Base-by-base conservation (phyloP, 2,797 vertebrate genomes). In the Parauchenoglanis punctatus region DNA sequence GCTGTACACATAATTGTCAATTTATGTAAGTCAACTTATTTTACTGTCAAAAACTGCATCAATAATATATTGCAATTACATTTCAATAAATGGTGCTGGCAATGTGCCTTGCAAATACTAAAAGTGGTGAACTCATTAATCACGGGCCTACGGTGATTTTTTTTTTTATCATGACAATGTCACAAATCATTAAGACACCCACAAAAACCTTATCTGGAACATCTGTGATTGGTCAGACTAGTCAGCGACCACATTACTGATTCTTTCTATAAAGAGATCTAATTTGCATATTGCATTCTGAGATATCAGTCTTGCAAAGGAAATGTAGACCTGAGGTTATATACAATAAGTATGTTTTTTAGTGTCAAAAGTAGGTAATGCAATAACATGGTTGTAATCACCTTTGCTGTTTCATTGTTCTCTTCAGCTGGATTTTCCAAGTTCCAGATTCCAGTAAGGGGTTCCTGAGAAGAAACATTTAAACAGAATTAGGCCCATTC, bases 401-500 rank as follows among this genome's bases (percentile, higher is more conserved):
- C 96, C 93, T 93, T 91, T 61, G 86, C 87, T 2, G 92, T 93
- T 13, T 91, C 85, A 49, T 95, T 93, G 1, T 89, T 93, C 25
- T 94, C 91, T 0, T 86, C 88, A 68, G 65, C 86, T 56, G 92
- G 82, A 77, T 91, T 91, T 76, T 90, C 87, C n/a, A 92, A 52
- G 72, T 94, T 89, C 96, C 96, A 96, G 87, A 95, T 78, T 93
- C 93, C 95, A n/a, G 89, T 88, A 15, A 93, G 89, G 35, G 77
- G 2, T 80, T 82, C 90, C 93, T 95, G 76, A 81, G 63, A 49
- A 81, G 61, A 70, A 65, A 80, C 58, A 44, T 49, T 76, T 68
- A 58, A 77, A 87, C 17, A 72, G 52, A 25, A 85, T 77, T 17
- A 86, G 35, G 54, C 54, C 12, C 46, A 23, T 35, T 56, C 17